Base-by-base conservation (phyloP, 1,140 invertebrate species). In the Euglossa dilemma region DNA sequence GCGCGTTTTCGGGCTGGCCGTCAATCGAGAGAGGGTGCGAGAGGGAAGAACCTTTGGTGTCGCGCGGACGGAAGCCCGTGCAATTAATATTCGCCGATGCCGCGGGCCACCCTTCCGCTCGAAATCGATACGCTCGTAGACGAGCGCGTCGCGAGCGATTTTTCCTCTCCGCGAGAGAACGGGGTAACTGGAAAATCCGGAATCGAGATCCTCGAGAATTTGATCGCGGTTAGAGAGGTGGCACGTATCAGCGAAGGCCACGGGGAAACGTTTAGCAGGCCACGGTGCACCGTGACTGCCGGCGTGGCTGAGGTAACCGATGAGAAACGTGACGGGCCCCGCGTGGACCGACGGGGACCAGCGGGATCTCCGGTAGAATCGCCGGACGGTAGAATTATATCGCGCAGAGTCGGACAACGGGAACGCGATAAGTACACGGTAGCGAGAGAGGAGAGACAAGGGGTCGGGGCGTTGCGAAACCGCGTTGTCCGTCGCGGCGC, bases 401-500 rank as follows among this genome's bases (percentile, higher is more conserved):
- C 67, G 83, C 73, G 67, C 73, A 14, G 28, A 25, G 45, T n/a
- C 56, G 25, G 25, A 71, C 56, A 61, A 52, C 72, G 72, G 63
- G 67, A 84, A 84, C 63, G 70, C 79, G 83, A 82, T 88, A 88
- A 88, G 83, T 88, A 85, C 75, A 89, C 80, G 59, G 57, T 81
- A 89, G 76, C 70, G 84, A 88, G 75, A 80, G 67, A 78, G 64
- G 64, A 78, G 57, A 69, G 23, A 80, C 67, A 72, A 56, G 47
- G 70, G 43, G 43, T 43, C 6, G 47, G 57, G 18, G 75, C 64
- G 73, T 89, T 89, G 84, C 87, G 77, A 89, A 89, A 89, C 66
- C 16, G 25, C 23, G 20, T 57, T n/a, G 69, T 25, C 47, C 47
- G n/a, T n/a, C n/a, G 11, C 43, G 16, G 7, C 4, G 43, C 18